phyloP scores from a whole-genome alignment of 2,113 vertebrate genomes.

The Larimichthys polyactis region DNA sequence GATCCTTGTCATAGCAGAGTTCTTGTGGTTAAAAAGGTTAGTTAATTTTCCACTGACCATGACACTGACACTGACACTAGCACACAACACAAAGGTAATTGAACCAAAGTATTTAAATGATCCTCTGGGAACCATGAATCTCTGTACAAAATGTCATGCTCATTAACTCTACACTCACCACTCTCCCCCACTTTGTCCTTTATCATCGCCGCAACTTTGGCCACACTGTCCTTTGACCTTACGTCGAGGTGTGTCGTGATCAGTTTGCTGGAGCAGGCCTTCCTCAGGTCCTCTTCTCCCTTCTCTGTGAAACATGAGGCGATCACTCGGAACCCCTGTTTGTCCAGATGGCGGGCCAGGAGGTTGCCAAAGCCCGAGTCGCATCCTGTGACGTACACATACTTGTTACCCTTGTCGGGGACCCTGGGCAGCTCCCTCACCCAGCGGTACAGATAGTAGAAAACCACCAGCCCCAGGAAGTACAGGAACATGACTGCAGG shows the following conservation, averaged over 20 bases:
- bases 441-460: conserved; percentile 81
- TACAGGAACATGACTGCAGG: conserved; percentile 78
- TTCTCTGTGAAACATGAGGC: conserved; percentile 87
- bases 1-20: too few relatives aligned
- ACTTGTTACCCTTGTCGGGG: conserved; percentile 74
- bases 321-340: conserved; percentile 86
- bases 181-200: conserved; percentile 76
- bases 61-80: not conserved
- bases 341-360: conserved; percentile 87
- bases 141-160: too few relatives aligned
- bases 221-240: conserved; percentile 81
- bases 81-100: not conserved
- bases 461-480: conserved; percentile 66
- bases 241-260: conserved; percentile 82
- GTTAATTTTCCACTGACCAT: not conserved
- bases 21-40: too few relatives aligned
- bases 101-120: not conserved
- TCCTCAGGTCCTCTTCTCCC: conserved; percentile 87
- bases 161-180: conserved; percentile 72
- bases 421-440: conserved; percentile 78
- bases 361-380: conserved; percentile 90
- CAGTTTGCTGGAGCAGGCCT: conserved; percentile 81
- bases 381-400: conserved; percentile 92
- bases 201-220: conserved; percentile 80
- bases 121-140: not conserved